Evolutionary conservation across 2,888 invertebrate species (phyloP).

Genomic region (Melanostoma mellinum): DNA sequence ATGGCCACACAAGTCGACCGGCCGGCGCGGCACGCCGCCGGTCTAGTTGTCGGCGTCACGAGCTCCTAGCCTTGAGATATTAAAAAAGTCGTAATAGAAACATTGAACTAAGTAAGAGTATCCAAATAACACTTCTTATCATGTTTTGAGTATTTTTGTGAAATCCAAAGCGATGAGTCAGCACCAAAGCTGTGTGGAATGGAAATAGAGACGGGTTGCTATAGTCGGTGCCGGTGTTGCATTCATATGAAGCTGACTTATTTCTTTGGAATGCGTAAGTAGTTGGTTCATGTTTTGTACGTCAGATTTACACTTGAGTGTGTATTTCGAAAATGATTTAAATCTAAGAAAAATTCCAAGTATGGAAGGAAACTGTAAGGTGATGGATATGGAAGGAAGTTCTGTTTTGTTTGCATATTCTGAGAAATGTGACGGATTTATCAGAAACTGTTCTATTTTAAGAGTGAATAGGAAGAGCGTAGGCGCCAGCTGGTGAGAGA

Average conservation of each 20-base stretch:
- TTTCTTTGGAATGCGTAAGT: slow-evolving; percentile 1
- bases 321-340: no score
- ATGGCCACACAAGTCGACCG: no score
- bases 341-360: no score
- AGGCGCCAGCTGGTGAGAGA: slow-evolving; percentile 11
- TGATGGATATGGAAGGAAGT: slow-evolving; percentile 9
- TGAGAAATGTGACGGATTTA: slow-evolving; percentile 14
- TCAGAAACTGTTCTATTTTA: slow-evolving; percentile 30
- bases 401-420: slow-evolving; percentile 5
- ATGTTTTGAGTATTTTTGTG: slow-evolving; percentile 6
- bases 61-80: no score
- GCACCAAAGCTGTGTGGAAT: background rate
- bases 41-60: no score
- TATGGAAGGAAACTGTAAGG: background rate
- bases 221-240: background rate
- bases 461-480: slow-evolving; percentile 28
- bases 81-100: no score
- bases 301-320: no score
- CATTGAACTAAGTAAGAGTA: no score
- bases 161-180: slow-evolving; percentile 6
- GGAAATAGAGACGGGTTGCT: background rate
- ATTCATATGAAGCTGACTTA: slow-evolving; percentile 16
- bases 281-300: background rate
- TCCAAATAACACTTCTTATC: background rate
- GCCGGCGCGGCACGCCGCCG: no score